Conservation (phyloP, 2,797 vertebrate genomes). For the Syndactyla subalaris region DNA sequence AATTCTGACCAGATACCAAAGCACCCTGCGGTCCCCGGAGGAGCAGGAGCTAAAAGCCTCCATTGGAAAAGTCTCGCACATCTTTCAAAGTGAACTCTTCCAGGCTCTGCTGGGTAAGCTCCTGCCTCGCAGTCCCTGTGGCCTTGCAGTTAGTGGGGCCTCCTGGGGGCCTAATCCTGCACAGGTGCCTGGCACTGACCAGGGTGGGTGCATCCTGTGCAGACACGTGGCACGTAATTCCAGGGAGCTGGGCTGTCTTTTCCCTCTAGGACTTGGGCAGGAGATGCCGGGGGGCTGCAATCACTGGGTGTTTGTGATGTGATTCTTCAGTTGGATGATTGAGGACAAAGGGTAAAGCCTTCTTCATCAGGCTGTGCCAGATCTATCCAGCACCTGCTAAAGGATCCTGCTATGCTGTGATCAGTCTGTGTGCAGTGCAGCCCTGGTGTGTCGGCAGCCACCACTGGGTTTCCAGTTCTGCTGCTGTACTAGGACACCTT, state of each 20-base stretch:
- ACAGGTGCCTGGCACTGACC: fast-evolving
- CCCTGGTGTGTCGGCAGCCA: background rate
- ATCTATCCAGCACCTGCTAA: background rate
- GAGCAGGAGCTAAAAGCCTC: constrained; percentile 85
- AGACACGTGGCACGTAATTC: background rate
- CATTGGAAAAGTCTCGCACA: constrained; percentile 78
- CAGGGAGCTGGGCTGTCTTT: background rate
- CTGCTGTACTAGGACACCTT: fast-evolving
- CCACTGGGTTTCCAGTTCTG: background rate
- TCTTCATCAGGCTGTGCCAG: background rate
- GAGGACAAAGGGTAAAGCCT: background rate
- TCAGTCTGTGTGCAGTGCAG: background rate
- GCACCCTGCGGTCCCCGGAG: constrained; percentile 83
- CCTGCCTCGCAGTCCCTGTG: background rate
- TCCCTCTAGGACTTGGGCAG: background rate
- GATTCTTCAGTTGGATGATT: background rate
- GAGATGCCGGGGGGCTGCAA: background rate
- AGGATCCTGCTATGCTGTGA: background rate
- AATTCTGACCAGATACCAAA: constrained; percentile 87
- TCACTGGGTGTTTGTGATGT: fast-evolving
- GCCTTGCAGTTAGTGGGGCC: constrained; percentile 14
- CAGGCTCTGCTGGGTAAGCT: constrained; percentile 56
- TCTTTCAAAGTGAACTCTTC: constrained; percentile 45
- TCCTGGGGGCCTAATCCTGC: background rate
- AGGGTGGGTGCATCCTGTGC: background rate